Percentiles rank a stretch among this genome's conserved stretches.
Conservation (phyloP, 1,140 invertebrate species). For the Bactericera cockerelli region DNA sequence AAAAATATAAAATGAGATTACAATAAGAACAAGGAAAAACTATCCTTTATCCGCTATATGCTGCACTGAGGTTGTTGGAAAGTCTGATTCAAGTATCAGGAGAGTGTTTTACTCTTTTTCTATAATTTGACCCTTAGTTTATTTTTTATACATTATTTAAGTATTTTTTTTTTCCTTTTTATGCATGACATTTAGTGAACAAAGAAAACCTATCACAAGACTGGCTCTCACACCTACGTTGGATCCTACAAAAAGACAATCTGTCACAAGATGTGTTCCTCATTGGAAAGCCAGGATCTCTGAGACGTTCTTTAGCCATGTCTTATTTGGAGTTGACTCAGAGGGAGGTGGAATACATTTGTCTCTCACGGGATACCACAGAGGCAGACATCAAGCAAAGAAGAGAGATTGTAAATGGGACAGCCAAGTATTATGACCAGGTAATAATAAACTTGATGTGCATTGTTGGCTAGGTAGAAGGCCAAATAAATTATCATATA, state of each 20-base stretch:
- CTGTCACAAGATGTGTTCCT: conserved; percentile 92
- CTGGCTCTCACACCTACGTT: conserved; percentile 64
- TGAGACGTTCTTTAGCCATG: conserved; percentile 60
- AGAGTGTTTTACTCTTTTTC: no score
- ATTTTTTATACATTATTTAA: no score
- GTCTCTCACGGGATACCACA: conserved; percentile 86
- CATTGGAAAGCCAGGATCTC: conserved; percentile 73
- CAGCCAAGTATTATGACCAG: conserved; percentile 86
- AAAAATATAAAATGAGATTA: background rate
- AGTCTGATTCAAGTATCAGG: no score
- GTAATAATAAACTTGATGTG: no score
- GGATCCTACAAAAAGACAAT: conserved; percentile 89
- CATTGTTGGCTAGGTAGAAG: no score
- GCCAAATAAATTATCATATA: no score
- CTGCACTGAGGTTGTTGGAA: no score
- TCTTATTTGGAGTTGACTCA: conserved; percentile 77
- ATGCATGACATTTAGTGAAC: conserved; percentile 38
- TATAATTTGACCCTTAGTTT: no score
- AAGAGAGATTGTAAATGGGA: conserved; percentile 73
- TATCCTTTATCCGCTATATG: no score
- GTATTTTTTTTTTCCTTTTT: conserved; percentile 25
- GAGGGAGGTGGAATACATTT: conserved; percentile 82
- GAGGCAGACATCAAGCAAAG: conserved; percentile 93
- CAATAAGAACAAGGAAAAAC: conserved; percentile 12
- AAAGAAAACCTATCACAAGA: conserved; percentile 45